phyloP scores from a whole-genome alignment of 2,888 invertebrate species.

The Cacoxenus indagator region DNA sequence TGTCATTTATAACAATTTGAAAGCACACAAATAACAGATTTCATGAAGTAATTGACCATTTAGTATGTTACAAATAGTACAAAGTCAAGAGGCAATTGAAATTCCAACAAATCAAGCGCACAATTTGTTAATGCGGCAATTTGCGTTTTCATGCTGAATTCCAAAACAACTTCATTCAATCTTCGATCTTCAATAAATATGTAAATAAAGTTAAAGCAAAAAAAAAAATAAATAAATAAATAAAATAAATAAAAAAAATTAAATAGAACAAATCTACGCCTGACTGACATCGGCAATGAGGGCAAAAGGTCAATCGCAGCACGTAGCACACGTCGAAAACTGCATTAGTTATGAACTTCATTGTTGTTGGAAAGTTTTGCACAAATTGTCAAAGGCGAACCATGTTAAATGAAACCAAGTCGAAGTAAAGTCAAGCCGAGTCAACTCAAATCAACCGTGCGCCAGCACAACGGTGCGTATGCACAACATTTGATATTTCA shows the following conservation, averaged over 20 bases:
- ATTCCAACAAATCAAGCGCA: conserved; percentile 9
- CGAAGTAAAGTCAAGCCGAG: no score
- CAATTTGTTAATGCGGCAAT: background rate
- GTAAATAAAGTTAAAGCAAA: conserved; percentile 7
- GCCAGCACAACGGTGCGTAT: conserved; percentile 47
- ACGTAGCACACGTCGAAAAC: no score
- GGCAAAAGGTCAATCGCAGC: no score
- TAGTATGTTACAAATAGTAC: background rate
- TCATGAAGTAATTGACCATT: background rate
- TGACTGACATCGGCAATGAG: no score
- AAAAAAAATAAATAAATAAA: background rate
- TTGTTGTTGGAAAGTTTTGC: no score
- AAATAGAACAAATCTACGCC: no score
- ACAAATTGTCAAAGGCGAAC: no score
- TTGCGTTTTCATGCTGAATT: background rate
- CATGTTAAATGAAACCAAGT: no score
- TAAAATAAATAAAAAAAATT: conserved; percentile 14
- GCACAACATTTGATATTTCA: conserved; percentile 42
- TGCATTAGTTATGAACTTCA: no score
- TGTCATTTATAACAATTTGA: no score
- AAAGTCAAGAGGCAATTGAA: background rate
- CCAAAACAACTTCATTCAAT: background rate
- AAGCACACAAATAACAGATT: no score
- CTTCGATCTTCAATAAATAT: background rate
- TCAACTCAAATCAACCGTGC: background rate